phyloP scores from a whole-genome alignment of 1,140 invertebrate species.

The Achroia grisella region DNA sequence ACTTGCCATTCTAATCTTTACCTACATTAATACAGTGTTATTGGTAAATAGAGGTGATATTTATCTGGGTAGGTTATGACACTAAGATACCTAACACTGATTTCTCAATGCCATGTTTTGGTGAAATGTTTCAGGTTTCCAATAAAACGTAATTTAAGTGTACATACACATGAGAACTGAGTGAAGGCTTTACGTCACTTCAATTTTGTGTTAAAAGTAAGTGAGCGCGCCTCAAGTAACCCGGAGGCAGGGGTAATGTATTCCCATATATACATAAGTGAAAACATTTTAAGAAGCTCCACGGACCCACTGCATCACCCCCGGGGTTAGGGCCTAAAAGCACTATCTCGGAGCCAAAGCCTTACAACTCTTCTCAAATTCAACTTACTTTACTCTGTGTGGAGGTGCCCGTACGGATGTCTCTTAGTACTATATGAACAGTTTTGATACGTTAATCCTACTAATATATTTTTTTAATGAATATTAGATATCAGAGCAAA shows the following conservation, averaged over 20 bases:
- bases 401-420: slow-evolving; percentile 44
- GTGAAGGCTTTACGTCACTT: slow-evolving; percentile 69
- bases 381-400: slow-evolving; percentile 68
- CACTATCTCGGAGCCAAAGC: slow-evolving; percentile 71
- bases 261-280: slow-evolving; percentile 72
- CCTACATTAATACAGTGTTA: no score
- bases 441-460: slow-evolving; percentile 34
- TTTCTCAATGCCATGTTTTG: slow-evolving; percentile 1
- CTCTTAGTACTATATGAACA: slow-evolving; percentile 17
- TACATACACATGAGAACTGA: slow-evolving; percentile 59
- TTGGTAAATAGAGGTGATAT: no score
- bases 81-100: background rate
- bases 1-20: no score
- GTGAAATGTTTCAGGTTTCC: slow-evolving; percentile 49
- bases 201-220: slow-evolving; percentile 70
- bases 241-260: slow-evolving; percentile 65
- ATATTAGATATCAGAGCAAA: no score
- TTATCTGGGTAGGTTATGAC: no score
- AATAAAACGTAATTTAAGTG: slow-evolving; percentile 65
- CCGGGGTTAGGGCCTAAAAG: slow-evolving; percentile 72
- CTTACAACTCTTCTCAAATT: slow-evolving; percentile 73
- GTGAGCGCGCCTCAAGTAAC: slow-evolving; percentile 61
- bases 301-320: slow-evolving; percentile 68
- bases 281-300: slow-evolving; percentile 72
- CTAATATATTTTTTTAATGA: no score